These are phyloP conservation scores for Rissa tridactyla DNA, from an alignment of 2,113 vertebrate genomes.

Conservation along the genomic window DNA sequence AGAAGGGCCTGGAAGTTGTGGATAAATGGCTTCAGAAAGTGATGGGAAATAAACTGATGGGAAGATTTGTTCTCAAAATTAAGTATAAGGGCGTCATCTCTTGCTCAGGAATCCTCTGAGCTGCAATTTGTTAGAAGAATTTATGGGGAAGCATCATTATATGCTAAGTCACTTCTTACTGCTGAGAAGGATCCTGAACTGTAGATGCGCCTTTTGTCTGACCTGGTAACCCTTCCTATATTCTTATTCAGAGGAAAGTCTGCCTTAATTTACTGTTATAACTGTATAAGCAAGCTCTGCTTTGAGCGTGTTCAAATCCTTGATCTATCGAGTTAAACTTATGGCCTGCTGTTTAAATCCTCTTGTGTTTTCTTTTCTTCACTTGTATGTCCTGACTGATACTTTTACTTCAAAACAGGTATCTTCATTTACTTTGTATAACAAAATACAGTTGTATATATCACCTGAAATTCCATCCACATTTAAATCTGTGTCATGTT, in stretches of 20 bases:
- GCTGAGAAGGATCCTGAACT: neutral
- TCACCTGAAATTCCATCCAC: neutral
- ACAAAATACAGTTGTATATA: neutral
- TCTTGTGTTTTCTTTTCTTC: neutral
- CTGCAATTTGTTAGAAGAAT: neutral
- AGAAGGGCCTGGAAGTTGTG: neutral
- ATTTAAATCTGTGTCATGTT: neutral
- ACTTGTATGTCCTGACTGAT: neutral
- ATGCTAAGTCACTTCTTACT: neutral
- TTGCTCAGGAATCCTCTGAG: neutral
- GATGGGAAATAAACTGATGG: neutral
- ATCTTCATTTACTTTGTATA: neutral
- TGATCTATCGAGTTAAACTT: neutral
- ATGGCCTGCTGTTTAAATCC: neutral
- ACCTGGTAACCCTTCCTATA: neutral
- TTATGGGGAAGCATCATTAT: neutral
- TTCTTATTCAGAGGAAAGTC: neutral
- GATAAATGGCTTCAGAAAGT: neutral
- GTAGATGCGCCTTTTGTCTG: neutral
- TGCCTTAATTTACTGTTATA: neutral
- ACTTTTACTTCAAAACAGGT: neutral
- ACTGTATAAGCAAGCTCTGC: neutral
- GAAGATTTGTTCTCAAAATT: neutral
- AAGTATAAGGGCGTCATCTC: neutral
- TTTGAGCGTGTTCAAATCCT: neutral